phyloP scores from a whole-genome alignment of 2,797 vertebrate species.

The Cuniculus paca region DNA sequence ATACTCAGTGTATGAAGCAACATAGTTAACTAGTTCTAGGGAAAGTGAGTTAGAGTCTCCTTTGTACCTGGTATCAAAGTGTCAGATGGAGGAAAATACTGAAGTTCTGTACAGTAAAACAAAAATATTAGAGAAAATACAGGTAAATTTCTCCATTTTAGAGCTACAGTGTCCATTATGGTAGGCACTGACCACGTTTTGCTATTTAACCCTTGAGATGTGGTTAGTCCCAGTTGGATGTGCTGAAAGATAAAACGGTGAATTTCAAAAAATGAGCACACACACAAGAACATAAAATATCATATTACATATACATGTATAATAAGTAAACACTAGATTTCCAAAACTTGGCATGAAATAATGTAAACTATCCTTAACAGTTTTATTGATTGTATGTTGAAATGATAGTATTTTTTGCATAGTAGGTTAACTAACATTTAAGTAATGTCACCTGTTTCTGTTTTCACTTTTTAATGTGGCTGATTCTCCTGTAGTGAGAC shows the following conservation, averaged over 20 bases:
- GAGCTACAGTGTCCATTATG: neutral
- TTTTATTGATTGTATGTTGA: neutral
- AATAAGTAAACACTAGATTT: conserved; percentile 17
- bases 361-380: neutral
- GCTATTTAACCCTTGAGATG: conserved; percentile 1
- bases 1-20: neutral
- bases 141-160: neutral
- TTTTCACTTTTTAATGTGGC: conserved; percentile 29
- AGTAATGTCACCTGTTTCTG: conserved; percentile 2
- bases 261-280: neutral
- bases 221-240: neutral
- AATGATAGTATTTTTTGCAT: neutral
- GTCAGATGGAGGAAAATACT: conserved; percentile 37
- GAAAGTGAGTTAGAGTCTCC: neutral
- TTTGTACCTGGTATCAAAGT: neutral
- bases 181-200: neutral
- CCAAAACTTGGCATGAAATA: neutral
- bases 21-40: neutral
- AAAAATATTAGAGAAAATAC: conserved; percentile 6
- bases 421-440: conserved; percentile 38
- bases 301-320: neutral
- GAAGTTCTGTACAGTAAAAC: conserved; percentile 29
- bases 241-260: neutral
- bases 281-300: neutral
- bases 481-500: neutral